Evolutionary conservation across 2,797 vertebrate genomes (phyloP).

Genomic region (Saxicola maurus): DNA sequence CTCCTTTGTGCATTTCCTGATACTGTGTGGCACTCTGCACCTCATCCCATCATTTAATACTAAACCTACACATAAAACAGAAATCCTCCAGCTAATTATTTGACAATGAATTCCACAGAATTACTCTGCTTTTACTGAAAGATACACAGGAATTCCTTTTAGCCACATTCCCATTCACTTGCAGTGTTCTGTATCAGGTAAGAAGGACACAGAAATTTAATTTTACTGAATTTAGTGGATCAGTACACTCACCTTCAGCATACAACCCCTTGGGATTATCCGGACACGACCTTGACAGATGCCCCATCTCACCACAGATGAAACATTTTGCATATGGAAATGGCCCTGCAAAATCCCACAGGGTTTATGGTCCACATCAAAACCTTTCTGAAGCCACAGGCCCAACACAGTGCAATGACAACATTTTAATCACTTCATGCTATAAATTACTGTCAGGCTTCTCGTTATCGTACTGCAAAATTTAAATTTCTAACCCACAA

Average conservation of each 20-base stretch:
- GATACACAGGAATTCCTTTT: not conserved
- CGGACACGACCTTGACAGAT: slow-evolving; percentile 87
- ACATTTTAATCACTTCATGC: not conserved
- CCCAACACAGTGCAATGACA: not conserved
- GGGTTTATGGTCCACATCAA: not conserved
- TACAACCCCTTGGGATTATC: slow-evolving; percentile 95
- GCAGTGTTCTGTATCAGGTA: not conserved
- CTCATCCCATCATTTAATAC: not conserved
- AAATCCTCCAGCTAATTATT: not conserved
- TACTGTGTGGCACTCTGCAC: not conserved
- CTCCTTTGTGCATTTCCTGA: not conserved
- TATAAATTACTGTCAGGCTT: not conserved
- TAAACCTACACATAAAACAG: not conserved
- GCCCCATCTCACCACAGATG: slow-evolving; percentile 90
- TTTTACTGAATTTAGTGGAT: not conserved
- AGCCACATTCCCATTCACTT: not conserved
- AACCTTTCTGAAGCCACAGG: not conserved
- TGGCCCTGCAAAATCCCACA: slow-evolving; percentile 76
- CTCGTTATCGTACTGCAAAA: not conserved
- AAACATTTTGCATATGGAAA: slow-evolving; percentile 95
- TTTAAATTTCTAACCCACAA: not conserved
- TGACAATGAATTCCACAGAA: not conserved
- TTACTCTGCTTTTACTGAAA: not conserved
- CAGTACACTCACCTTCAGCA: slow-evolving; percentile 80
- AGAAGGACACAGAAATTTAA: not conserved